Base-by-base conservation (phyloP, 2,888 invertebrate species). In the Chironomus tentans region DNA sequence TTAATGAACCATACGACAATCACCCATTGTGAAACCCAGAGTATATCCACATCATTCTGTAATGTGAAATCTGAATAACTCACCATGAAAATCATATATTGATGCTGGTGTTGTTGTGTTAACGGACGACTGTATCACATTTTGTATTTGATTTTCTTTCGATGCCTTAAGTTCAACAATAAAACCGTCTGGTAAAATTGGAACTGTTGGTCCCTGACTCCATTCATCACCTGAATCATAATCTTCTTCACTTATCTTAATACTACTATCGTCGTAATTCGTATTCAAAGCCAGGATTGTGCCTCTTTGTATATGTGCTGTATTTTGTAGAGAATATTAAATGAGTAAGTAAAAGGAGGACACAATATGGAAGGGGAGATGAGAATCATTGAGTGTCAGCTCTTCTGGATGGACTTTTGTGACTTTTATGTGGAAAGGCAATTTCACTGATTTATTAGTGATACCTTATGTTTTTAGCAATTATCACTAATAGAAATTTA, bases 81-180 rank as follows among this genome's bases (percentile, higher is more conserved):
- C 12, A 72, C 72, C 72, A 46, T 72, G 72, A 50, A 72, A 72
- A 72, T 72, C 72, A 62, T 72, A 72, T 12, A 72, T 72, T 61
- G 72, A 72, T 38, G 72, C 18, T 22, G 15, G 47, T 18, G 72
- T 72, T 38, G 72, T 62, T 28, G 28, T 72, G 56, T 38, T 61
- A 61, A 61, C 61, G 18, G 28, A 15, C 2, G 72, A 72, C 38
- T 61, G 28, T 61, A 61, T 72, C 61, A 72, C 72, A 72, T 72
- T 38, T 4, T 38, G 38, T 38, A 38, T 38, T 38, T 72, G 38
- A 46, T 28, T 62, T 72, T 72, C 21, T 7, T 62, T 24, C n/a
- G 24, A n/a, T 24, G 72, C 62, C 13, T 61, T 62, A 28, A 72
- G 56, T 38, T 72, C 72, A 15, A 72, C 62, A 13, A 72, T 15